A percentile compares a stretch with the other conserved stretches of the same genome.
These are phyloP conservation scores for Burhinus oedicnemus DNA, from an alignment of 2,113 vertebrate genomes.

Conservation along the genomic window DNA sequence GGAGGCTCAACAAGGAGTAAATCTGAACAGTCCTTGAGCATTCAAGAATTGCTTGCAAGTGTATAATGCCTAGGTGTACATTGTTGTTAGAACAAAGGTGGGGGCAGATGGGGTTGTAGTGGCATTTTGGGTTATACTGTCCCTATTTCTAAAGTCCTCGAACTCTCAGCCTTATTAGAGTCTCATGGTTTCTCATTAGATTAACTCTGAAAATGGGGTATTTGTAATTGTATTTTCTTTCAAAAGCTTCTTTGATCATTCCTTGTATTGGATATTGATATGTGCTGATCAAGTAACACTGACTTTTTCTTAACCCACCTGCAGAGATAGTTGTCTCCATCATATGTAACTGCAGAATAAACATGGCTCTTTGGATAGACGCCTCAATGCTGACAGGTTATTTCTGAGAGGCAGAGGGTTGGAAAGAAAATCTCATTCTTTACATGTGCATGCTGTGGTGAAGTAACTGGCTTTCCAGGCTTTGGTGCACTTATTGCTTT, in stretches of 20 bases:
- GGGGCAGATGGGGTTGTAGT: neutral
- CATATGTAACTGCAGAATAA: neutral
- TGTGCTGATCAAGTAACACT: neutral
- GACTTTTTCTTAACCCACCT: neutral
- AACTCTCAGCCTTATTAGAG: neutral
- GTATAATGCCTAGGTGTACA: neutral
- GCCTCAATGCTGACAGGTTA: neutral
- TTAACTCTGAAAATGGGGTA: neutral
- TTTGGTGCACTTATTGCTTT: neutral
- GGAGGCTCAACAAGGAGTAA: neutral
- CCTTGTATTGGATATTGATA: neutral
- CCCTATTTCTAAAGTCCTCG: neutral
- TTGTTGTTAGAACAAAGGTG: neutral
- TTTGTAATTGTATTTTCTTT: too few species aligned
- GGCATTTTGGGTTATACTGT: neutral
- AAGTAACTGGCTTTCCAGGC: neutral
- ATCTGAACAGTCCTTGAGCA: neutral
- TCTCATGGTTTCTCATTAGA: neutral
- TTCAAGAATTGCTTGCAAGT: neutral
- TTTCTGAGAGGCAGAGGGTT: neutral
- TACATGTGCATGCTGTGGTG: rapidly evolving
- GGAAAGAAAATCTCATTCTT: neutral
- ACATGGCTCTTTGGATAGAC: neutral
- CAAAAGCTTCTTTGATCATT: neutral
- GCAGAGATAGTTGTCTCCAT: neutral